A percentile compares a stretch with the other conserved stretches of the same genome.
phyloP scores from a whole-genome alignment of 2,113 vertebrate genomes.

The Hypanus sabinus region DNA sequence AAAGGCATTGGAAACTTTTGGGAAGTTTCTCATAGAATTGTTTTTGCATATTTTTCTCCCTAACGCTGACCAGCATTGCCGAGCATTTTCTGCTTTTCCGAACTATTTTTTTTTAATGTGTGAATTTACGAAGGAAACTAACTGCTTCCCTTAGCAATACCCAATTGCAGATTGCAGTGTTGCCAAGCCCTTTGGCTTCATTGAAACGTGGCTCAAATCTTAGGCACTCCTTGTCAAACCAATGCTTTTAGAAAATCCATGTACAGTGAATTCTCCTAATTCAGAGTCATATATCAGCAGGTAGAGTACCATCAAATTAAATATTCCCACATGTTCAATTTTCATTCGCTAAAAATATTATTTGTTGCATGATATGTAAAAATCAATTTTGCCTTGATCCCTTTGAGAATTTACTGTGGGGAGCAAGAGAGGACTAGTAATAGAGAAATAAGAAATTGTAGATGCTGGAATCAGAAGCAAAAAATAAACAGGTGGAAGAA shows the following conservation, averaged over 20 bases:
- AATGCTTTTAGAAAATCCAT: neutral
- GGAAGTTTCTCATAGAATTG: neutral
- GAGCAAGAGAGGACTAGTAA: neutral
- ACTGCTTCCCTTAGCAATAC: too few relatives aligned
- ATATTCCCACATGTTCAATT: neutral
- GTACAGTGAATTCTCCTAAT: neutral
- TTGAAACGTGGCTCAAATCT: too few relatives aligned
- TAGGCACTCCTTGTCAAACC: neutral
- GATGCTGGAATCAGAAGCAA: too few relatives aligned
- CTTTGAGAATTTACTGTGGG: neutral
- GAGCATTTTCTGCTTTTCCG: neutral
- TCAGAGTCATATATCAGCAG: neutral
- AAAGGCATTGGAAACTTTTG: neutral
- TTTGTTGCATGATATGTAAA: neutral
- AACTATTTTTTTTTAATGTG: too few relatives aligned
- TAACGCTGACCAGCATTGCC: too few relatives aligned
- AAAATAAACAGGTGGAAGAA: too few relatives aligned
- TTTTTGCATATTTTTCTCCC: neutral
- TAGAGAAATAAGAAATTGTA: too few relatives aligned
- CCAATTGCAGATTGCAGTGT: too few relatives aligned
- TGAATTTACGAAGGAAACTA: too few relatives aligned
- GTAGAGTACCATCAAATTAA: neutral
- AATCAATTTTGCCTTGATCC: neutral
- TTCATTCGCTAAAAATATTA: neutral
- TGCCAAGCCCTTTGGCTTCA: too few relatives aligned